Evolutionary conservation across 2,113 vertebrate species (phyloP).

Genomic region (Globicephala melas): DNA sequence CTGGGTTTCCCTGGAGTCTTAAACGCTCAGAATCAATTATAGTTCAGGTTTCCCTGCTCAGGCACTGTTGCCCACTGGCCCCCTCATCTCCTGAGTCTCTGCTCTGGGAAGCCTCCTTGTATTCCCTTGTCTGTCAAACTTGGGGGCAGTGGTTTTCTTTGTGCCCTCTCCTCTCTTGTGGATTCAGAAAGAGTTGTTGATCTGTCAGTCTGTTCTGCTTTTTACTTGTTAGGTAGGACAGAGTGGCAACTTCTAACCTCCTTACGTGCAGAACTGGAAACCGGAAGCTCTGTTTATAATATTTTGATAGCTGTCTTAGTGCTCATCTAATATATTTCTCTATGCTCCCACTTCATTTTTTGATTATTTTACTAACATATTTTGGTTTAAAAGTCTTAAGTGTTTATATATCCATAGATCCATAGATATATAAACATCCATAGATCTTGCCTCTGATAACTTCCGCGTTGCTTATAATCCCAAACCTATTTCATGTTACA

Average conservation of each 20-base stretch:
- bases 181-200: no score
- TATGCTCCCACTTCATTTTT: not conserved
- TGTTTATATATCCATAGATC: no score
- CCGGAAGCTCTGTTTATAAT: not conserved
- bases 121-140: not conserved
- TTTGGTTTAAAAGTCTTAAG: not conserved
- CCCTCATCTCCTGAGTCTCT: not conserved
- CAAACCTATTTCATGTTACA: not conserved
- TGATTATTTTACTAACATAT: not conserved
- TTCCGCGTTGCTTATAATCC: not conserved
- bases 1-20: not conserved
- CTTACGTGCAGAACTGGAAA: not conserved
- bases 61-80: not conserved
- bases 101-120: not conserved
- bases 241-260: no score
- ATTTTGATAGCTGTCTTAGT: not conserved
- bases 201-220: no score
- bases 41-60: not conserved
- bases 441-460: not conserved
- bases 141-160: not conserved
- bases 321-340: not conserved
- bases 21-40: not conserved
- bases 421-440: no score
- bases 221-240: no score
- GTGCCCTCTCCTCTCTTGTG: no score